Conservation (phyloP, 2,797 vertebrate species). For the Hypotaenidia philippensis region DNA sequence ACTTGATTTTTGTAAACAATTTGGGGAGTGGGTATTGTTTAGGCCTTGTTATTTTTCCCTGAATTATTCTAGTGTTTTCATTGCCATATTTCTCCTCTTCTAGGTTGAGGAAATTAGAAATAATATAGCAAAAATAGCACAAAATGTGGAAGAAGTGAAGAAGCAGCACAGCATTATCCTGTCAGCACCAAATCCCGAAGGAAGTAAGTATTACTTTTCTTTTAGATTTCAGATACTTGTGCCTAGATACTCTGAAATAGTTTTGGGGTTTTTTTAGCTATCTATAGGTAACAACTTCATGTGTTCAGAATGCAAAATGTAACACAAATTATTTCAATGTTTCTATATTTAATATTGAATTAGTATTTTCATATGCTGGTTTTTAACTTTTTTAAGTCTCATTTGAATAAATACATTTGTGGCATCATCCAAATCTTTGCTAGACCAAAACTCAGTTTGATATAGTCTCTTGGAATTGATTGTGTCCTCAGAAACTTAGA, state of each 20-base stretch:
- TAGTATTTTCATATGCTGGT: not conserved
- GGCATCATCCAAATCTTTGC: not conserved
- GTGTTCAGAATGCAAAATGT: not conserved
- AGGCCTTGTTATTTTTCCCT: not conserved
- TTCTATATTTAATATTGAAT: not conserved
- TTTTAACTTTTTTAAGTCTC: not conserved
- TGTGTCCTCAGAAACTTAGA: not conserved
- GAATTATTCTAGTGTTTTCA: not conserved
- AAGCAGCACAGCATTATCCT: slow-evolving; percentile 95
- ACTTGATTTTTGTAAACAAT: not conserved
- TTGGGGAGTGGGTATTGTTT: too few relatives aligned
- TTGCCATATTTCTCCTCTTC: not conserved
- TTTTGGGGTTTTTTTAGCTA: not conserved
- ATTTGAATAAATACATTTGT: not conserved
- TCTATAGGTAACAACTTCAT: not conserved
- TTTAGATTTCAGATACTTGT: not conserved
- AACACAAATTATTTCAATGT: not conserved
- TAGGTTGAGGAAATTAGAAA: slow-evolving; percentile 93
- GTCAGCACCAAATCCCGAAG: slow-evolving; percentile 92
- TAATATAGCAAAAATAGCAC: slow-evolving; percentile 86
- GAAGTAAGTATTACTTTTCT: slow-evolving; percentile 82
- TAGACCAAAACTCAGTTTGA: not conserved
- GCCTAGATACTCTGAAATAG: not conserved
- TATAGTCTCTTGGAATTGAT: not conserved
- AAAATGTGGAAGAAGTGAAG: slow-evolving; percentile 91